These are phyloP conservation scores for Muscicapa striata DNA, from an alignment of 2,797 vertebrate species.

Conservation along the genomic window DNA sequence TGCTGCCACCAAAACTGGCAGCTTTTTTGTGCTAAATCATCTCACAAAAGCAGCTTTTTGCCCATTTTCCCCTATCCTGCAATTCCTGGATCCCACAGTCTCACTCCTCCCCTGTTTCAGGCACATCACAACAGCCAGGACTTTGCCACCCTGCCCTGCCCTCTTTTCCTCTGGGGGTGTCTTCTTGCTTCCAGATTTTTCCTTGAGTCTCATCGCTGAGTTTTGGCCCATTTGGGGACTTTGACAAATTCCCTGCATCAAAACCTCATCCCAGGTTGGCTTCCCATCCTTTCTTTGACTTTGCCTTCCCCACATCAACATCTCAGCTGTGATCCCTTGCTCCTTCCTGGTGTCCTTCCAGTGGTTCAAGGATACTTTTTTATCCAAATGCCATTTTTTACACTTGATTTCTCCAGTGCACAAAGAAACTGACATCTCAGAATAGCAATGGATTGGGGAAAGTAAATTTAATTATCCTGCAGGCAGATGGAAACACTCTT, in stretches of 20 bases:
- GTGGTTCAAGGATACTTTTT: neutral
- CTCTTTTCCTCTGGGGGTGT: neutral
- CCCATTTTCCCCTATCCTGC: neutral
- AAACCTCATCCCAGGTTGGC: neutral
- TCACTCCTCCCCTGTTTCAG: neutral
- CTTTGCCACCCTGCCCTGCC: neutral
- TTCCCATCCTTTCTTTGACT: neutral
- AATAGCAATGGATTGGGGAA: neutral
- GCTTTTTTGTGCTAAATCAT: neutral
- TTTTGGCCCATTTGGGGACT: neutral
- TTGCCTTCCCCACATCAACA: too few relatives aligned
- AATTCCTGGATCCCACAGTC: neutral
- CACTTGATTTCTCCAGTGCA: accelerated
- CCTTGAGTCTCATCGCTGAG: neutral
- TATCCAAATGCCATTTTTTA: neutral
- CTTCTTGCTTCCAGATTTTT: neutral
- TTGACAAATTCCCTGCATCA: neutral
- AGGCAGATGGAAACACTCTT: neutral
- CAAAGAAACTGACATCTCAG: neutral
- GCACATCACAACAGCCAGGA: neutral
- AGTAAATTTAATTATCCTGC: neutral
- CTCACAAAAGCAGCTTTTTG: accelerated
- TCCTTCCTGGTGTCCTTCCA: neutral
- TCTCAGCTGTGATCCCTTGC: neutral
- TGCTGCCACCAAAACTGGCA: neutral